phyloP scores from a whole-genome alignment of 2,797 vertebrate genomes.

The Bryconaethiops microstoma region DNA sequence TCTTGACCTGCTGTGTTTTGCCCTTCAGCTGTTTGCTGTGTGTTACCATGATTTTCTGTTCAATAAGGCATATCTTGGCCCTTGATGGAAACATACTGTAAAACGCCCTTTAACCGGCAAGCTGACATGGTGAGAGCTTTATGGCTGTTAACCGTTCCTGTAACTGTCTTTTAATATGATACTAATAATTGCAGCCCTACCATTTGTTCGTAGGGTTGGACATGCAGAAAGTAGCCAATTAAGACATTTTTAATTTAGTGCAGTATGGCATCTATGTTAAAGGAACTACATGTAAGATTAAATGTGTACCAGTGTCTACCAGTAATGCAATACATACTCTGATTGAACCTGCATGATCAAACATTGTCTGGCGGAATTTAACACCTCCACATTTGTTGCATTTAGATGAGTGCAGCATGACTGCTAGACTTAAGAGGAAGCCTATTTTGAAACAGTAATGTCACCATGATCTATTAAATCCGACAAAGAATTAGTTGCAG shows the following conservation, averaged over 20 bases:
- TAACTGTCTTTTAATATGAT: not conserved
- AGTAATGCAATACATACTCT: not conserved
- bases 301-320: not conserved
- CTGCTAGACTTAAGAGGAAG: not conserved
- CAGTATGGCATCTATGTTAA: conserved; percentile 5
- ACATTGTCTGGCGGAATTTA: not conserved
- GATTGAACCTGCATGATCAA: conserved; percentile 13
- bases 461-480: not conserved
- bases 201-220: not conserved
- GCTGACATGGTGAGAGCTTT: not conserved
- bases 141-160: conserved; percentile 11
- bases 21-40: conserved; percentile 5
- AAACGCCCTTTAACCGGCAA: not conserved
- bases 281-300: conserved; percentile 27
- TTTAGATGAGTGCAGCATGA: not conserved
- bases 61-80: conserved; percentile 1
- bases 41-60: not conserved
- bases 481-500: not conserved
- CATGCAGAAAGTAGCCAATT: not conserved
- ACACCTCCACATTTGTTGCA: conserved; percentile 4
- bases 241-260: conserved; percentile 5
- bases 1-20: conserved; percentile 20
- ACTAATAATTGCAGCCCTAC: not conserved
- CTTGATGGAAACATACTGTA: conserved; percentile 33
- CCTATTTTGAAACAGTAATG: not conserved